These are phyloP conservation scores for Microcebus murinus DNA, from an alignment of 2,113 vertebrate species.

Conservation along the genomic window DNA sequence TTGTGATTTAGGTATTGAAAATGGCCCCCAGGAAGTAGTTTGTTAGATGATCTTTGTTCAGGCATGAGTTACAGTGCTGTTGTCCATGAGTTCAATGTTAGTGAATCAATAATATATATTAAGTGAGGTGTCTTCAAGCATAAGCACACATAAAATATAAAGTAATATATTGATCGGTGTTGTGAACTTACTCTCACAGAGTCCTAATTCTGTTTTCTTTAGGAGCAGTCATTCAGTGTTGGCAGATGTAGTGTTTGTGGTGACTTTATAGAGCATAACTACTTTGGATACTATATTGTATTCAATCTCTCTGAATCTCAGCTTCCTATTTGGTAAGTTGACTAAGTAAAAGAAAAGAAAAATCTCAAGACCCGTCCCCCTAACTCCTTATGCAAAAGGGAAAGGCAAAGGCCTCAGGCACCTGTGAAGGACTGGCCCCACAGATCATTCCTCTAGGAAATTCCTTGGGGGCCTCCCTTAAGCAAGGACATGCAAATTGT, in stretches of 20 bases:
- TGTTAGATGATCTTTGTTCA: not conserved
- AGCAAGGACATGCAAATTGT: too few relatives aligned
- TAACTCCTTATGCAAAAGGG: too few relatives aligned
- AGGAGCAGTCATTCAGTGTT: not conserved
- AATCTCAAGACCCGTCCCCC: too few relatives aligned
- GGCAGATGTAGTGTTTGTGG: not conserved
- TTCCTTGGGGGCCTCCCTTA: too few relatives aligned
- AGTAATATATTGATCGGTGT: not conserved
- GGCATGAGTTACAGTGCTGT: too few relatives aligned
- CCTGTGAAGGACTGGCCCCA: too few relatives aligned
- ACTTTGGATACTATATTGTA: not conserved
- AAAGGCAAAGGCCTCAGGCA: too few relatives aligned
- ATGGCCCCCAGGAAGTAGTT: not conserved
- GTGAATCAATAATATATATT: not conserved
- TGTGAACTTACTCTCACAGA: not conserved
- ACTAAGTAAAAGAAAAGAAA: too few relatives aligned
- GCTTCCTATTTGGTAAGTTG: not conserved
- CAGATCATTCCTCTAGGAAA: too few relatives aligned
- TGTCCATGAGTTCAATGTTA: not conserved
- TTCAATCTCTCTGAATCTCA: not conserved
- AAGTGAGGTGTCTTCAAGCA: not conserved
- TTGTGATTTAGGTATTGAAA: not conserved
- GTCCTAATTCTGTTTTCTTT: not conserved
- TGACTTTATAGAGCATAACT: not conserved
- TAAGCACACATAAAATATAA: not conserved